phyloP scores from a whole-genome alignment of 2,888 invertebrate species.

The Mimas tiliae region DNA sequence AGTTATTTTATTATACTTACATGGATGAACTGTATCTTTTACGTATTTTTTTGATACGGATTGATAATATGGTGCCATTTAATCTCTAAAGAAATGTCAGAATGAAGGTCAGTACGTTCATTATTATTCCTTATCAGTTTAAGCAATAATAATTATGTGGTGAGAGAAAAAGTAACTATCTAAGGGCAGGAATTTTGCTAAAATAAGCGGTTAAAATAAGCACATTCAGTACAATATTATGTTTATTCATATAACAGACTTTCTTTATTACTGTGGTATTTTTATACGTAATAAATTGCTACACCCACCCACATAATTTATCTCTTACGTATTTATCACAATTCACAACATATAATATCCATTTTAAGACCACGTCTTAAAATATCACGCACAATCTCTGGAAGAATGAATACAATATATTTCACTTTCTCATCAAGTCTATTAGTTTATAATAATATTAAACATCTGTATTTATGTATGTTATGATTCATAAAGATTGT shows the following conservation, averaged over 20 bases:
- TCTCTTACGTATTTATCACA: neutral
- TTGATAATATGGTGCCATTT: too few species aligned
- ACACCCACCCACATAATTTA: slow-evolving; percentile 1
- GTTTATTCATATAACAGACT: neutral
- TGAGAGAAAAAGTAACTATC: too few species aligned
- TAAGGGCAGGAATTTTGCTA: neutral
- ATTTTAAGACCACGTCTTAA: slow-evolving; percentile 8
- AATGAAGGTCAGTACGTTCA: too few species aligned
- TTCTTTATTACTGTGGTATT: neutral
- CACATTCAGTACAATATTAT: neutral
- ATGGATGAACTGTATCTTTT: too few species aligned
- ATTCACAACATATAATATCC: neutral
- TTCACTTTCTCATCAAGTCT: neutral
- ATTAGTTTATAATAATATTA: neutral
- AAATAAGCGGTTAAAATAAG: neutral
- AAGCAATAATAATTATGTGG: too few species aligned
- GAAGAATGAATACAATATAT: neutral
- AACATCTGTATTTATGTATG: neutral
- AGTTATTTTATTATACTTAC: too few species aligned
- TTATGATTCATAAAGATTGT: neutral
- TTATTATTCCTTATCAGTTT: too few species aligned
- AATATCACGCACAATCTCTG: neutral
- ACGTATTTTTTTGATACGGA: too few species aligned
- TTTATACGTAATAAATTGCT: slow-evolving; percentile 8
- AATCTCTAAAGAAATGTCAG: too few species aligned